Evolutionary conservation across 2,113 vertebrate genomes (phyloP).

Genomic region (Equus przewalskii): DNA sequence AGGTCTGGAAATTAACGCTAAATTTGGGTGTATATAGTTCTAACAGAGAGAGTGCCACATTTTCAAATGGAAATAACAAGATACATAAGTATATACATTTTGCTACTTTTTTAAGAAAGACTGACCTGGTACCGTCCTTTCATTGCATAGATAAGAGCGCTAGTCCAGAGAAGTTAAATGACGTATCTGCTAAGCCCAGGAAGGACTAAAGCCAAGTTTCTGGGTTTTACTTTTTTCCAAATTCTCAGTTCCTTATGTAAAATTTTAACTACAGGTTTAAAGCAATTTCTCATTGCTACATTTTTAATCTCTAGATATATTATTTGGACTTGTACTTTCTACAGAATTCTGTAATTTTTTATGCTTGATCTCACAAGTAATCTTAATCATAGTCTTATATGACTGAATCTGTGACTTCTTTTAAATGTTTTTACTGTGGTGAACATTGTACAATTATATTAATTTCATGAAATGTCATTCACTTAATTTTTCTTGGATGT

Average conservation of each 20-base stretch:
- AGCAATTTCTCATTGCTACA: background rate
- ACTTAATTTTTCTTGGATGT: background rate
- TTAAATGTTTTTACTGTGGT: background rate
- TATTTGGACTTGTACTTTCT: background rate
- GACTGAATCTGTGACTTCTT: background rate
- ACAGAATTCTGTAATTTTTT: background rate
- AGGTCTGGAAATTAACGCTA: background rate
- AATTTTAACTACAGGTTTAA: background rate
- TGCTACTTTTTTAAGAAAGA: background rate
- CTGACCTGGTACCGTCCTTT: background rate
- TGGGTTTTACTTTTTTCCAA: background rate
- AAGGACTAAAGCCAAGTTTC: background rate
- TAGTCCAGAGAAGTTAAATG: background rate
- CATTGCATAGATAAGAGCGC: background rate
- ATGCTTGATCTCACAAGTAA: background rate
- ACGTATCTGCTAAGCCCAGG: background rate
- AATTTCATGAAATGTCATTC: constrained; percentile 7
- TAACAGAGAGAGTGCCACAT: background rate
- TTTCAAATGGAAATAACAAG: background rate
- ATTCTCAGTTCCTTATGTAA: background rate
- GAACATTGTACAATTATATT: constrained; percentile 1
- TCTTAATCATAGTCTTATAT: background rate
- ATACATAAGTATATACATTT: background rate
- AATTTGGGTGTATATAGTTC: background rate
- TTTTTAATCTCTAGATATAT: constrained; percentile 22